phyloP scores from a whole-genome alignment of 2,113 vertebrate species.

The Zootoca vivipara region DNA sequence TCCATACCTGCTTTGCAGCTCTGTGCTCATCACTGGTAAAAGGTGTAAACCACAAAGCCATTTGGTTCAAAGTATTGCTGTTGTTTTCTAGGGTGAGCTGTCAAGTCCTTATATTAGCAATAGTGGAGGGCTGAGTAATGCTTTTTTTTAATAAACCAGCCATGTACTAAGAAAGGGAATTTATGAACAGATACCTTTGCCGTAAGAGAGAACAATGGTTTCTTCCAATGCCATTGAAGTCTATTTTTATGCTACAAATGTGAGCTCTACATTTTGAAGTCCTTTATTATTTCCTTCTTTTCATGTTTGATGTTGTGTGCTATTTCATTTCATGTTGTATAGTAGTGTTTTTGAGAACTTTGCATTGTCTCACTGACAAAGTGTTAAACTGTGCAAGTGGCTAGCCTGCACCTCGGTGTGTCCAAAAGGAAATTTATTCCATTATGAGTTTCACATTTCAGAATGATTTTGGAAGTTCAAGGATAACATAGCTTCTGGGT shows the following conservation, averaged over 20 bases:
- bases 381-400: not conserved
- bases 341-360: conserved; percentile 24
- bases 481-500: not conserved
- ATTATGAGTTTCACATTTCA: not conserved
- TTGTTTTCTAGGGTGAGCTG: not conserved
- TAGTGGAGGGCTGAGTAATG: conserved; percentile 22
- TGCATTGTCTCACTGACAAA: not conserved
- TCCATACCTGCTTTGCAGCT: not conserved
- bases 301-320: conserved; percentile 28
- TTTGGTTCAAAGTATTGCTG: not conserved
- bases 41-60: not conserved
- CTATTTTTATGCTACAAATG: conserved; percentile 44
- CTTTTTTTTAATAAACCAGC: conserved; percentile 29
- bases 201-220: not conserved
- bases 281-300: conserved; percentile 15
- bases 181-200: conserved; percentile 45
- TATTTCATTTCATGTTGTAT: conserved; percentile 25
- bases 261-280: conserved; percentile 49
- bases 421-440: not conserved
- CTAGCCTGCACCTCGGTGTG: not conserved
- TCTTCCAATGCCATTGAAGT: conserved; percentile 40
- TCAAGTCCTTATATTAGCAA: not conserved
- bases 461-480: not conserved
- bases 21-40: not conserved
- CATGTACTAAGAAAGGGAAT: conserved; percentile 25